These are phyloP conservation scores for Pachyrhynchus sulphureomaculatus DNA, from an alignment of 1,140 invertebrate species.

Conservation along the genomic window DNA sequence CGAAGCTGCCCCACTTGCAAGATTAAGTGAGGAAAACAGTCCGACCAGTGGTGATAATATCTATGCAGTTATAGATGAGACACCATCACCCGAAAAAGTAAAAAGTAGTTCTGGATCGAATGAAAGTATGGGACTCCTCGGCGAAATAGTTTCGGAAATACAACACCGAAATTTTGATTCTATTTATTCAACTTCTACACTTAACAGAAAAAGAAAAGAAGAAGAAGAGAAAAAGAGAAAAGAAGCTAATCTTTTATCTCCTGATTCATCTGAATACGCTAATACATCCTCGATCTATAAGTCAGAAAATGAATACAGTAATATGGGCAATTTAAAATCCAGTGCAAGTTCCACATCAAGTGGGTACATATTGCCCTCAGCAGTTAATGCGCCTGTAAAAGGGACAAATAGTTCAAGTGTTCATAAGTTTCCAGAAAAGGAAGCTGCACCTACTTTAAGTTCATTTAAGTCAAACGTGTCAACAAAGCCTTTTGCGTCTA, in stretches of 20 bases:
- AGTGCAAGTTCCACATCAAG: conserved; percentile 64
- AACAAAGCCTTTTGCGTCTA: conserved; percentile 48
- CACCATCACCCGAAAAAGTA: conserved; percentile 54
- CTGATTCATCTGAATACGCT: conserved; percentile 52
- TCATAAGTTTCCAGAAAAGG: conserved; percentile 8
- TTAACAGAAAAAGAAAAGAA: conserved; percentile 62
- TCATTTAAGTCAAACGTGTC: conserved; percentile 37
- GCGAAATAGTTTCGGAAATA: conserved; percentile 84
- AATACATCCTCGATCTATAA: conserved; percentile 60
- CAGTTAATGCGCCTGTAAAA: conserved; percentile 60
- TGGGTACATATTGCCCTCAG: conserved; percentile 71
- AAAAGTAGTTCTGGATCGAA: conserved; percentile 53
- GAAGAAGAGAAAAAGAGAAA: conserved; percentile 49
- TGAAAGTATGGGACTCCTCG: conserved; percentile 70
- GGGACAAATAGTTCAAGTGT: conserved; percentile 8
- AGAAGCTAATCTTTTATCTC: conserved; percentile 51
- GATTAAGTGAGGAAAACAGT: conserved; percentile 64
- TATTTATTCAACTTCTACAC: conserved; percentile 76
- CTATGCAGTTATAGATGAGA: conserved; percentile 83
- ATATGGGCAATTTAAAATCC: conserved; percentile 59
- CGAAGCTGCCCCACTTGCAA: conserved; percentile 59
- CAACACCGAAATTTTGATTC: conserved; percentile 81
- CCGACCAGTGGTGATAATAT: conserved; percentile 69
- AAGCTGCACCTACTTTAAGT: conserved; percentile 35
- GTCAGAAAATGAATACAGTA: conserved; percentile 61